Evolutionary conservation across 1,140 invertebrate genomes (phyloP).

Genomic region (Bombus soroeensis): DNA sequence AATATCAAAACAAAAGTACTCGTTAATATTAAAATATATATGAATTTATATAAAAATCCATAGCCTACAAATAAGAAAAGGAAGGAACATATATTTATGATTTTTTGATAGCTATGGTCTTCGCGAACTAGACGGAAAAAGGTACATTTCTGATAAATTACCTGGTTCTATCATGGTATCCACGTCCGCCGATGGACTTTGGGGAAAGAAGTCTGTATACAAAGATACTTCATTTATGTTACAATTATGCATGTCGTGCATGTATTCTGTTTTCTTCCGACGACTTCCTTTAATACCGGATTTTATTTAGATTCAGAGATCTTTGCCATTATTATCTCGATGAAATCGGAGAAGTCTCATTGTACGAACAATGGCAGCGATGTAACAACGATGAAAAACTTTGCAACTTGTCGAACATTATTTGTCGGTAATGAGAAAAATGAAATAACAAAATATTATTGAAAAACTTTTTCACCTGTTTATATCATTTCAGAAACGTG

Average conservation of each 20-base stretch:
- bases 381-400: constrained; percentile 46
- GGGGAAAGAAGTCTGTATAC: constrained; percentile 68
- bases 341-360: constrained; percentile 60
- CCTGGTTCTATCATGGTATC: constrained; percentile 67
- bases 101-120: constrained; percentile 67
- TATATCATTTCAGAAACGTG: constrained; percentile 40
- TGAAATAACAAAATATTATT: background rate
- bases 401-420: constrained; percentile 55
- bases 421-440: constrained; percentile 67
- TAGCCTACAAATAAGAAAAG: background rate
- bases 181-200: constrained; percentile 70
- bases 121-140: constrained; percentile 68
- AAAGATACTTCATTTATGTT: too few species aligned
- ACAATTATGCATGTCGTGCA: too few species aligned
- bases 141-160: constrained; percentile 68
- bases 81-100: background rate
- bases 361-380: constrained; percentile 74
- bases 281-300: background rate
- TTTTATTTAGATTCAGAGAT: constrained; percentile 62
- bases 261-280: background rate
- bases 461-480: background rate
- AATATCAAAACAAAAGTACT: background rate
- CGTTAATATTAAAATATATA: accelerated
- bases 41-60: background rate
- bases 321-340: constrained; percentile 73